Evolutionary conservation across 2,797 vertebrate species (phyloP), one percentile per base, ranked within the genome.

Genomic region (Epinephelus awoara): DNA sequence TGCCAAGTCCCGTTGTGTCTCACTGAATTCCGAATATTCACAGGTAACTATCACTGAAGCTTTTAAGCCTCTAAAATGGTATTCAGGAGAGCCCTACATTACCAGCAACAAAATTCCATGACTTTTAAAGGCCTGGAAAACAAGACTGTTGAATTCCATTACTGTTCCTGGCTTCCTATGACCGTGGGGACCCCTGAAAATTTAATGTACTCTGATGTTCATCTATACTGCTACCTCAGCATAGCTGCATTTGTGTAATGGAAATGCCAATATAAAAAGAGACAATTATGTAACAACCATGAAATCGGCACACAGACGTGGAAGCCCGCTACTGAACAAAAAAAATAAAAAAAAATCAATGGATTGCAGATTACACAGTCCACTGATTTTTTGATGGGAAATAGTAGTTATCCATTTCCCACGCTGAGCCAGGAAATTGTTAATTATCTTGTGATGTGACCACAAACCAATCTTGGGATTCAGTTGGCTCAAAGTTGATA

Each of bases 211-310:
- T 65, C 34, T 3, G 14, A 40, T 10, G 10, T 51, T 66, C 29
- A 62, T 50, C 61, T 62, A 3, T 25, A 23, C 71, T 69, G 23
- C 38, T n/a, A n/a, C 47, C 6, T 3, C 29, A 34, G 9, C 54
- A 62, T 6, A 44, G 54, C 63, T 47, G 57, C 54, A 23, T 79
- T 19, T 56, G 62, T 75, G 67, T 21, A 42, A 67, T 46, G 67
- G n/a, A 64, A 80, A 76, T 66, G 57, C 12, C 62, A 49, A 52
- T 68, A 62, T 21, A 55, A 79, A 72, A 78, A 10, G 47, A 64
- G 52, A 70, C 63, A 62, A 56, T 87, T 85, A 80, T 54, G 58
- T 58, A 88, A 90, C 73, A 65, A 51, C 29, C 67, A 58, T 67
- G 71, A 57, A 75, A 83, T 67, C 21, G 1, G 56, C 68, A 4